Evolutionary conservation across 2,888 invertebrate genomes (phyloP).

Genomic region (Sepiola atlantica): DNA sequence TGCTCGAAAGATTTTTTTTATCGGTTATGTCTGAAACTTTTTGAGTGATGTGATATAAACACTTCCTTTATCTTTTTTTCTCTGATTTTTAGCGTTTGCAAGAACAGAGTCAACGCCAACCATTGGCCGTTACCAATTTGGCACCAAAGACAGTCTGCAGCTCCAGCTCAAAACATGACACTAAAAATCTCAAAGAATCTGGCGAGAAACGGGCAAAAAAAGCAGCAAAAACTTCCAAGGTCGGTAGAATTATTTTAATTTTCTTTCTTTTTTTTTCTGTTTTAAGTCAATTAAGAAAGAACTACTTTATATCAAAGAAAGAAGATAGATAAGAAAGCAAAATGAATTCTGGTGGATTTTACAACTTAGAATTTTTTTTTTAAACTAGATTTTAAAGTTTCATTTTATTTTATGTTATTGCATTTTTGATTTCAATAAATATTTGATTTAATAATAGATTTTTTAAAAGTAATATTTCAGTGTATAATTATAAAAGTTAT

Average conservation of each 20-base stretch:
- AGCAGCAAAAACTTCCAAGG: background rate
- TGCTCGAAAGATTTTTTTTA: no score
- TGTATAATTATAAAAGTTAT: no score
- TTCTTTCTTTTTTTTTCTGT: background rate
- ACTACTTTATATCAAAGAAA: no score
- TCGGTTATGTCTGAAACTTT: no score
- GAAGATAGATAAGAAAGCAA: no score
- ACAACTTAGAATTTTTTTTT: background rate
- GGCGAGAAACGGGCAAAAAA: background rate
- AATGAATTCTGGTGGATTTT: no score
- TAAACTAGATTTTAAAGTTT: no score
- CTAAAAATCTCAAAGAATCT: background rate
- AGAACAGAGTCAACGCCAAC: constrained; percentile 34
- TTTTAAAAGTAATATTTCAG: no score
- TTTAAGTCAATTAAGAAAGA: background rate
- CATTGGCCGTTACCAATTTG: background rate
- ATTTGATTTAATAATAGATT: no score
- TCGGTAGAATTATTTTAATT: background rate
- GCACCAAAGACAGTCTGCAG: background rate
- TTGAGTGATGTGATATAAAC: no score
- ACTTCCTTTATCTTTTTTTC: background rate
- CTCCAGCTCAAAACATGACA: background rate
- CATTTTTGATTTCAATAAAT: background rate
- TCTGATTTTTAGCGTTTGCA: background rate
- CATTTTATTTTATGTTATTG: background rate